Conservation (phyloP, 2,113 vertebrate species). For the Cisticola juncidis region DNA sequence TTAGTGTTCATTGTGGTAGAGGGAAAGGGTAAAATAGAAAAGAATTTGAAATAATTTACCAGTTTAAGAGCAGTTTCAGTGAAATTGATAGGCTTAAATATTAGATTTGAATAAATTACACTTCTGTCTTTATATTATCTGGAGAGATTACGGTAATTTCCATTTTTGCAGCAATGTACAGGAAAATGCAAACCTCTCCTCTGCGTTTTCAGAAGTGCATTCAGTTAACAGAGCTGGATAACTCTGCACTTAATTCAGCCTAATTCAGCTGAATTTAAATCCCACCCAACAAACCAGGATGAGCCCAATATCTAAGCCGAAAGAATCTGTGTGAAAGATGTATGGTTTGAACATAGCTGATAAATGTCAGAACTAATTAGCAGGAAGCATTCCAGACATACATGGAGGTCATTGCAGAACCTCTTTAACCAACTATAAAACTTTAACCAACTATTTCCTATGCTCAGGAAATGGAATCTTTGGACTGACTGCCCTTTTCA, state of each 20-base stretch:
- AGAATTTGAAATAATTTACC: background rate
- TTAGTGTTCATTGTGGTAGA: background rate
- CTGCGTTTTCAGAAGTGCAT: fast-evolving
- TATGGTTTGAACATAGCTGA: background rate
- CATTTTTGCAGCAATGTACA: background rate
- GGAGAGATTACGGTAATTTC: background rate
- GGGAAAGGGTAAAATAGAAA: background rate
- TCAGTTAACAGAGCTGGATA: background rate
- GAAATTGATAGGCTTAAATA: background rate
- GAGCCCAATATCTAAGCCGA: background rate
- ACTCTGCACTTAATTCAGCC: background rate
- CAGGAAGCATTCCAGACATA: background rate
- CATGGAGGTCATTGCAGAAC: background rate
- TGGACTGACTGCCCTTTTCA: background rate
- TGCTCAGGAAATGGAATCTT: background rate
- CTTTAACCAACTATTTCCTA: no score
- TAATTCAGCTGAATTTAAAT: background rate
- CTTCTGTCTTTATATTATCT: background rate
- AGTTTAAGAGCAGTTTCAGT: background rate
- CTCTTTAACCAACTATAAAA: background rate
- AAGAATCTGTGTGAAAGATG: background rate
- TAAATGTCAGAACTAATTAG: background rate
- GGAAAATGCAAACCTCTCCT: fast-evolving
- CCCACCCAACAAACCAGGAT: background rate
- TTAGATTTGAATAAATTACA: background rate